phyloP scores from a whole-genome alignment of 2,113 vertebrate species.

The Tachuris rubrigastra region DNA sequence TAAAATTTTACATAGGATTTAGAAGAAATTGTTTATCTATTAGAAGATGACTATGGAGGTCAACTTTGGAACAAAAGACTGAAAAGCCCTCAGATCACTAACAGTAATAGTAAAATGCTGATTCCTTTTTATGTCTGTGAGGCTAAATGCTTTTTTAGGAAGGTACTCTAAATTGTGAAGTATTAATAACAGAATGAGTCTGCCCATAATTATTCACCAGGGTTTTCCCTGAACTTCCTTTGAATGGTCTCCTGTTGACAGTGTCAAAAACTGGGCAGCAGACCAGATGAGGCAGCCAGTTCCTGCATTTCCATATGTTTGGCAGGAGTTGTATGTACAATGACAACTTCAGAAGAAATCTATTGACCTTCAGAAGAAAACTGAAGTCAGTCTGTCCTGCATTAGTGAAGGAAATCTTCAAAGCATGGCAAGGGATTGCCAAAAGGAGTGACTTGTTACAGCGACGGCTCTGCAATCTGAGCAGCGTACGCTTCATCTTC shows the following conservation, averaged over 20 bases:
- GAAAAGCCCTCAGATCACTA: background rate
- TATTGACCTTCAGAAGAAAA: background rate
- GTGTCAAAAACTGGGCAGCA: background rate
- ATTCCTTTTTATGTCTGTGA: background rate
- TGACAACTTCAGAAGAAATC: background rate
- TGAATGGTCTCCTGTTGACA: background rate
- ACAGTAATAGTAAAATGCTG: background rate
- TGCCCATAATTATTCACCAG: background rate
- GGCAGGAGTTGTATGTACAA: background rate
- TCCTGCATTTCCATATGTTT: conserved; percentile 8
- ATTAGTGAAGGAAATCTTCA: background rate
- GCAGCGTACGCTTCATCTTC: background rate
- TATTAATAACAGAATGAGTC: background rate
- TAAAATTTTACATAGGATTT: background rate
- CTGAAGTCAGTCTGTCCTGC: background rate
- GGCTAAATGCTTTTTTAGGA: background rate
- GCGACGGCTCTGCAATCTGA: background rate
- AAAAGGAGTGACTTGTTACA: background rate
- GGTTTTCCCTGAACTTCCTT: conserved; percentile 22
- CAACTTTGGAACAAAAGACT: background rate
- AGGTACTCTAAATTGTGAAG: background rate
- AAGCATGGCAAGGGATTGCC: background rate
- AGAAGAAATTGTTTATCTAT: background rate
- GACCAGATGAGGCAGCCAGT: background rate
- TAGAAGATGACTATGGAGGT: background rate